Evolutionary conservation across 2,888 invertebrate genomes (phyloP).

Genomic region (Leucoma salicis): DNA sequence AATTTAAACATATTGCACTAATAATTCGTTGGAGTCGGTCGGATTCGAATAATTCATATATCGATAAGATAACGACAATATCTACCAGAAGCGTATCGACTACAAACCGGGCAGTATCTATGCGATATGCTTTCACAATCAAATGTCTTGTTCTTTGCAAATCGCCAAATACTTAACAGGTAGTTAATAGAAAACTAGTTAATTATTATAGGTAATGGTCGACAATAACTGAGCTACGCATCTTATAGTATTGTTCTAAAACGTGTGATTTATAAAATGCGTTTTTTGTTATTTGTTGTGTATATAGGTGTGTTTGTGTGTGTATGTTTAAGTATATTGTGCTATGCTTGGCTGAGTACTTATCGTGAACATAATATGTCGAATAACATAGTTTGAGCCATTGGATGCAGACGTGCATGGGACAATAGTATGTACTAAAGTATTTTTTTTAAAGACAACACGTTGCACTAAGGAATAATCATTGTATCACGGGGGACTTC

Average conservation of each 20-base stretch:
- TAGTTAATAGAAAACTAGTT: constrained; percentile 23
- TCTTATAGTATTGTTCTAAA: constrained; percentile 15
- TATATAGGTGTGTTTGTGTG: constrained; percentile 6
- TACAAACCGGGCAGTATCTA: constrained; percentile 12
- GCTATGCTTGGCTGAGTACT: background rate
- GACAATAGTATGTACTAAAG: too few species aligned
- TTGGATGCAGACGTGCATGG: too few species aligned
- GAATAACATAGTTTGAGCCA: too few species aligned
- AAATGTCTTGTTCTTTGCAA: constrained; percentile 63
- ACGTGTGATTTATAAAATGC: background rate
- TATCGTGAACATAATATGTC: background rate
- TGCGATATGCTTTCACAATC: constrained; percentile 25
- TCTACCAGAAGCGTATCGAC: constrained; percentile 29
- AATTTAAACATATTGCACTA: background rate
- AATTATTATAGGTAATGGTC: constrained; percentile 13
- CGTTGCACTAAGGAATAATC: too few species aligned
- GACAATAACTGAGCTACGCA: constrained; percentile 21
- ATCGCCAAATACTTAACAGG: constrained; percentile 60
- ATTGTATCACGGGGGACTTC: too few species aligned
- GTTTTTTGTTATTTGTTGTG: background rate
- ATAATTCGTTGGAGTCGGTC: constrained; percentile 10
- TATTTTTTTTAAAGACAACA: too few species aligned
- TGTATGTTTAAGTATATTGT: background rate
- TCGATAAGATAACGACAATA: constrained; percentile 55
- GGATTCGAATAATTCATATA: constrained; percentile 44